Conservation (phyloP, 2,888 invertebrate species). For the Brenthis daphne region DNA sequence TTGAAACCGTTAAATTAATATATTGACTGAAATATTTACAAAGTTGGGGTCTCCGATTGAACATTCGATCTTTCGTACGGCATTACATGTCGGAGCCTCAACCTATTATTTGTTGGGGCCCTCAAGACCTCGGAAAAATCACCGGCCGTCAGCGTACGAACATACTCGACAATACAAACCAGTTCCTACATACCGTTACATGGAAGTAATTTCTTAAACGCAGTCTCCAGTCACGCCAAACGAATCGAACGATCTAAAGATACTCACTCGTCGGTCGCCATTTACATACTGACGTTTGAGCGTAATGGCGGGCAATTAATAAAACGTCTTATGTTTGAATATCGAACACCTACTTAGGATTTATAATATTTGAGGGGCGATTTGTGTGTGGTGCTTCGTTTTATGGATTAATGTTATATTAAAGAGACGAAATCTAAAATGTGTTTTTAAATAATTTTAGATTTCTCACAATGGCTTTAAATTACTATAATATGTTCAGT, state of each 20-base stretch:
- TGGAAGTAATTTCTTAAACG: conserved; percentile 73
- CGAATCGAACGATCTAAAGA: conserved; percentile 47
- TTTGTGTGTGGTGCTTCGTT: conserved; percentile 9
- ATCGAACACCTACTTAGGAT: conserved; percentile 34
- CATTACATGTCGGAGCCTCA: conserved; percentile 25
- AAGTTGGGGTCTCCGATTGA: conserved; percentile 13
- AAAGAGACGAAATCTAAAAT: no score
- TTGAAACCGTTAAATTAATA: neutral
- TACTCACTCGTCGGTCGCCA: conserved; percentile 44
- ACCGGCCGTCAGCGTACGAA: conserved; percentile 55
- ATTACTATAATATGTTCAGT: no score
- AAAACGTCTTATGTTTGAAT: conserved; percentile 42
- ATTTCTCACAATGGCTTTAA: no score
- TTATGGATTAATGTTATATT: no score
- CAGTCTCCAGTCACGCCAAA: conserved; percentile 59
- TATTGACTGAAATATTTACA: neutral
- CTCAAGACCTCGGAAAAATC: conserved; percentile 60
- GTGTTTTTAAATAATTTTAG: no score
- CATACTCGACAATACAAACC: conserved; percentile 63
- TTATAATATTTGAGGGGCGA: conserved; percentile 25
- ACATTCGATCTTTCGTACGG: conserved; percentile 24
- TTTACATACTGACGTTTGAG: conserved; percentile 49
- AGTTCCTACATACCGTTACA: conserved; percentile 69
- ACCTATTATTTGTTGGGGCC: conserved; percentile 39
- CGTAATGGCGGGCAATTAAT: conserved; percentile 48